phyloP scores from a whole-genome alignment of 2,113 vertebrate species.

The Rutilus rutilus region DNA sequence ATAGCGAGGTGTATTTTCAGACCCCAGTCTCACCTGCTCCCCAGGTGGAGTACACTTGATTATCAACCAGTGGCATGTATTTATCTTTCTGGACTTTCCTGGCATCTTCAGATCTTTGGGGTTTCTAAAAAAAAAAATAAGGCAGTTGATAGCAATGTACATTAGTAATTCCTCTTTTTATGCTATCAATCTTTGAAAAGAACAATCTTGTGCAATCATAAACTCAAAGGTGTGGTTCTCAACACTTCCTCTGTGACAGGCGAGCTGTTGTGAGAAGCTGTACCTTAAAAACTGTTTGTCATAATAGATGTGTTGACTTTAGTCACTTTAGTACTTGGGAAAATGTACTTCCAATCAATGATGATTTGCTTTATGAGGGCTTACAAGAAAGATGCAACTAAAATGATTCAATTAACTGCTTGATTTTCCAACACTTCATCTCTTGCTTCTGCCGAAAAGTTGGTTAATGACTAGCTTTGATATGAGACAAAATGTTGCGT shows the following conservation, averaged over 20 bases:
- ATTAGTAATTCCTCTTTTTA: constrained; percentile 65
- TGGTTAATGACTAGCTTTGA: background rate
- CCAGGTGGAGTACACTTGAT: constrained; percentile 85
- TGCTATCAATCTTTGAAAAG: constrained; percentile 61
- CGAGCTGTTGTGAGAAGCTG: background rate
- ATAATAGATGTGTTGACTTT: background rate
- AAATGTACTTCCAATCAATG: background rate
- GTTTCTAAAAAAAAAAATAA: constrained; percentile 65
- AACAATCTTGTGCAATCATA: constrained; percentile 68
- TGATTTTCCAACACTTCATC: background rate
- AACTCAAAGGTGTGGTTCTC: constrained; percentile 61
- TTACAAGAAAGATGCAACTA: background rate
- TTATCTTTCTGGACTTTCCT: constrained; percentile 55
- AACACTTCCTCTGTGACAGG: constrained; percentile 69
- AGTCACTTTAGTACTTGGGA: background rate
- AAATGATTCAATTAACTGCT: background rate
- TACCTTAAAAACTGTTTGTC: background rate
- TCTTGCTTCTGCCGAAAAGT: background rate
- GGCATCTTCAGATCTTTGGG: constrained; percentile 60
- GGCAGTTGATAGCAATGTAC: constrained; percentile 59
- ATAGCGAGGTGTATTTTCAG: background rate
- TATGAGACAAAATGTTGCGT: background rate
- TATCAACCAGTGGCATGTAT: constrained; percentile 78
- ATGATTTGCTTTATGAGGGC: background rate
- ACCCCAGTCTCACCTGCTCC: constrained; percentile 68